Base-by-base conservation (phyloP, 2,888 invertebrate genomes). In the Ferrisia virgata region DNA sequence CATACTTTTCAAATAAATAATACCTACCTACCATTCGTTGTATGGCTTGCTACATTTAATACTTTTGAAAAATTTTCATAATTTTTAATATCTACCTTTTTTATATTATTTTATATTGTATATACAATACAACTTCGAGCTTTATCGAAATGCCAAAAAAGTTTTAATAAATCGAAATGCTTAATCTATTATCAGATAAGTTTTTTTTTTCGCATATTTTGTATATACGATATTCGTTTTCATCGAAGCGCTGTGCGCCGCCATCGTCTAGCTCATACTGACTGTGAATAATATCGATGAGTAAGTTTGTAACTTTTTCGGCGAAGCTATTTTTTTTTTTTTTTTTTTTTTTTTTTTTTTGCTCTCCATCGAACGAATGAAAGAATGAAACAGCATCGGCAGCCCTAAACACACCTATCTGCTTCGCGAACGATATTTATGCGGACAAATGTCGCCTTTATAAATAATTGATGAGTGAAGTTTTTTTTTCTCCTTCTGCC, bases 361-460 rank as follows among this genome's bases (percentile, higher is more conserved):
- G 43, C 43, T n/a, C n/a, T n/a, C 43, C 43, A 40, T 13, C 40
- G 13, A 40, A 40, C 15, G 31, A 47, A n/a, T n/a, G 39, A n/a
- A n/a, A n/a, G n/a, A n/a, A n/a, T n/a, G n/a, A n/a, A n/a, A n/a
- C n/a, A n/a, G n/a, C n/a, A n/a, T n/a, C n/a, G n/a, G n/a, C n/a
- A n/a, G n/a, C n/a, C n/a, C n/a, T n/a, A n/a, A n/a, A n/a, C n/a
- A n/a, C n/a, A n/a, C n/a, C n/a, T 64, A 82, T 58, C 53, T 6
- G 15, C 22, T n/a, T n/a, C 53, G 1, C 53, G 53, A 33, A 81
- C 72, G 83, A 83, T 83, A 72, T 83, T 76, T 72, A 83, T 43
- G 83, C 72, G 72, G 76, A 83, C 83, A 83, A 83, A 83, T 83
- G 83, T 83, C 83, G 83, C 83, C 64, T 72, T 69, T 76, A 83